Percentiles rank a stretch among this genome's conserved stretches.
phyloP scores from a whole-genome alignment of 2,797 vertebrate genomes.

The Neostethus bicornis region DNA sequence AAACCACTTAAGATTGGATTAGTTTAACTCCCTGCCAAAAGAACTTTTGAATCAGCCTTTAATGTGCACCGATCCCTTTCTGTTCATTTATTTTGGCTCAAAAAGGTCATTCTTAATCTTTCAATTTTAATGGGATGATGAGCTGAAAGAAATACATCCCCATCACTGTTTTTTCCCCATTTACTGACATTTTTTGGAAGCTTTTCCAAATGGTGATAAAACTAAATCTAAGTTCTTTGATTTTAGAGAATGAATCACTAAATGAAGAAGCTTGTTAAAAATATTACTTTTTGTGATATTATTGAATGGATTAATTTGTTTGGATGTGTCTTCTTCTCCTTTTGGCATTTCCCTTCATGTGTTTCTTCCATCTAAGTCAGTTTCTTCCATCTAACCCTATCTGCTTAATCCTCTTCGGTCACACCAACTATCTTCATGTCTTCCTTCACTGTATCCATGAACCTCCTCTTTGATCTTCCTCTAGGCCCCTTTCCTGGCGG shows the following conservation, averaged over 20 bases:
- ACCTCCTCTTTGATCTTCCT: no score
- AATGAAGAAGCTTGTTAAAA: neutral
- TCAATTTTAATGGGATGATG: slow-evolving; percentile 11
- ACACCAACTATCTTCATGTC: no score
- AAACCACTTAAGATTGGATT: neutral
- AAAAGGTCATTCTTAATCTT: neutral
- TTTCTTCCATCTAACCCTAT: no score
- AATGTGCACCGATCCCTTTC: neutral
- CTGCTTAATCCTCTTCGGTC: no score
- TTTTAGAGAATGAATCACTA: neutral
- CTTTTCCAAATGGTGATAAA: neutral
- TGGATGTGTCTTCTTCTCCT: no score
- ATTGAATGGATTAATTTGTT: no score
- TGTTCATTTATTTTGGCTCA: neutral
- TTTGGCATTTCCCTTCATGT: neutral
- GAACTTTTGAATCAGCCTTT: neutral
- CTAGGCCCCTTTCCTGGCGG: no score
- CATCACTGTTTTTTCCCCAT: neutral
- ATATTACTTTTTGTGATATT: no score
- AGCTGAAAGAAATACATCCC: neutral
- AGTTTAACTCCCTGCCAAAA: no score
- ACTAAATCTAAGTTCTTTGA: no score
- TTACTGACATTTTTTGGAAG: neutral
- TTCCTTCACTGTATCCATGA: no score
- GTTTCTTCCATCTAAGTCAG: no score